Conservation (phyloP, 2,113 vertebrate species). For the Hepsetus odoe region DNA sequence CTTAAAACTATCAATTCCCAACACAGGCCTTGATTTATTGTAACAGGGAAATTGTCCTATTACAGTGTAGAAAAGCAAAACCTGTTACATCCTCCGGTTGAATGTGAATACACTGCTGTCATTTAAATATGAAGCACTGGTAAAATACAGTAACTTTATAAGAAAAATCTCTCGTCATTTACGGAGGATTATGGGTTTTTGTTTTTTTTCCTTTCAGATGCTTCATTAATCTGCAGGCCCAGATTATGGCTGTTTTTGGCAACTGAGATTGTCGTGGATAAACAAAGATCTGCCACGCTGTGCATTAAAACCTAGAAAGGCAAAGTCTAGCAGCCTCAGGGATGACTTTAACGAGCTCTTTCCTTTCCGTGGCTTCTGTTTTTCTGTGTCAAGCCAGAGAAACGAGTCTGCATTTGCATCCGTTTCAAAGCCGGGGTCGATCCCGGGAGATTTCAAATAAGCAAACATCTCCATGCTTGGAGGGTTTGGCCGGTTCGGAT, state of each 20-base stretch:
- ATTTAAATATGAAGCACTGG: background rate
- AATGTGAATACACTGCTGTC: background rate
- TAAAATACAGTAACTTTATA: background rate
- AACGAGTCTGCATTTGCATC: conserved; percentile 59
- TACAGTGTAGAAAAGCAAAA: background rate
- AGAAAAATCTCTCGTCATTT: background rate
- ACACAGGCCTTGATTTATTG: conserved; percentile 35
- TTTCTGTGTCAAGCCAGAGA: conserved; percentile 59
- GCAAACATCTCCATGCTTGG: background rate
- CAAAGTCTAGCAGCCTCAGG: conserved; percentile 42
- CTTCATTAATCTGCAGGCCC: conserved; percentile 18
- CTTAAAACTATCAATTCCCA: conserved; percentile 29
- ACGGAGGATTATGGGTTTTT: conserved; percentile 12
- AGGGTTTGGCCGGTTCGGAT: background rate
- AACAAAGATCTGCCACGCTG: background rate
- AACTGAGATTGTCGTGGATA: conserved; percentile 12
- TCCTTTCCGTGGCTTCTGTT: conserved; percentile 56
- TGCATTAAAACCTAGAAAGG: conserved; percentile 14
- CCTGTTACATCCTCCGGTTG: background rate
- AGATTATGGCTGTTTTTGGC: conserved; percentile 8
- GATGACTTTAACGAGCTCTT: conserved; percentile 68
- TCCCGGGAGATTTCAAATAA: conserved; percentile 13
- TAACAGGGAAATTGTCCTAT: conserved; percentile 2
- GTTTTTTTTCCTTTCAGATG: background rate
- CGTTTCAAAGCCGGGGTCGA: conserved; percentile 48